Percentiles rank a stretch among this genome's conserved stretches.
Evolutionary conservation across 2,113 vertebrate genomes (phyloP).

Genomic region (Diglossa brunneiventris): DNA sequence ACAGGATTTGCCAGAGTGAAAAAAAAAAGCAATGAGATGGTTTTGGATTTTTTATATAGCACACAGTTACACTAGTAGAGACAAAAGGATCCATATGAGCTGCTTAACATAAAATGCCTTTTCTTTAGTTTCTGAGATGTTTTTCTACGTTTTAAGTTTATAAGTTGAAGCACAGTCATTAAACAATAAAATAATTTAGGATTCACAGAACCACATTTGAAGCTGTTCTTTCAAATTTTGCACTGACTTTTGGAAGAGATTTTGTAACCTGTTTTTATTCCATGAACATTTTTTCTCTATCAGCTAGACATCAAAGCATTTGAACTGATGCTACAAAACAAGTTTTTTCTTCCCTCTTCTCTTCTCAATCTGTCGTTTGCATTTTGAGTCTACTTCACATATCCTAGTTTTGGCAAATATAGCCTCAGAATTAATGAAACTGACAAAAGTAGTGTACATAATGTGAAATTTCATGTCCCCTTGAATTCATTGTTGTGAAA

Average conservation of each 20-base stretch:
- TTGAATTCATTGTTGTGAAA: neutral
- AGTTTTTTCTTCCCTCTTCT: neutral
- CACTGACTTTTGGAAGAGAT: neutral
- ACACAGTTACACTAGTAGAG: neutral
- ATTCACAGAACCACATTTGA: neutral
- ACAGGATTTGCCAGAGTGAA: neutral
- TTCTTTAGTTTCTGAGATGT: neutral
- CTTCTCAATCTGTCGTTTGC: constrained; percentile 28
- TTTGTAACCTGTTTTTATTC: neutral
- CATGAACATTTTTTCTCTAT: neutral
- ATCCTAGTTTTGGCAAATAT: constrained; percentile 41
- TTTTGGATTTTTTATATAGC: neutral
- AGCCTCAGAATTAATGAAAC: constrained; percentile 22
- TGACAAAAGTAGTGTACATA: neutral
- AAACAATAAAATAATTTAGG: neutral
- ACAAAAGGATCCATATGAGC: neutral
- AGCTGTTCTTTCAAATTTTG: neutral
- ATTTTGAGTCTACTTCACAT: constrained; percentile 36
- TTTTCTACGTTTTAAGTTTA: neutral
- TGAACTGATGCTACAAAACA: neutral
- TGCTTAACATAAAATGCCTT: neutral
- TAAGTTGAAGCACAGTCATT: neutral
- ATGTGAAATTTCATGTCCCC: neutral
- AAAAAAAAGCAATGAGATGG: neutral
- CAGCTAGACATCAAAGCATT: neutral